Conservation (phyloP, 2,888 invertebrate species). For the Napeogenes inachia region DNA sequence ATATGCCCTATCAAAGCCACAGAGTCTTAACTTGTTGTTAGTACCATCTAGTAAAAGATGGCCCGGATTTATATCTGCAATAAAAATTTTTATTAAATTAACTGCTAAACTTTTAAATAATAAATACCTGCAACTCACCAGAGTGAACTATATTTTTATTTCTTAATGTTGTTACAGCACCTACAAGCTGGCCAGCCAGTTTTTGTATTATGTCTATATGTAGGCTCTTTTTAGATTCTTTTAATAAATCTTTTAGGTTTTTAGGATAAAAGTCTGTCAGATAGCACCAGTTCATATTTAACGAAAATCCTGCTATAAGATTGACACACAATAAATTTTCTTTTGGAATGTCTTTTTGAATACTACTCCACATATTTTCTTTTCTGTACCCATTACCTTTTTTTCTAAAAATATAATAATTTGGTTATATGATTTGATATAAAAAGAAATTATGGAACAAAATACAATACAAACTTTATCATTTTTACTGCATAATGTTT, state of each 20-base stretch:
- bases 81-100: conserved; percentile 9
- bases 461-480: conserved; percentile 39
- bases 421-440: not conserved
- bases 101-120: conserved; percentile 8
- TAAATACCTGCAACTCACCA: conserved; percentile 37
- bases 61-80: conserved; percentile 56
- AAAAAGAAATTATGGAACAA: not conserved
- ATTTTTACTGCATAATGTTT: conserved; percentile 43
- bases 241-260: conserved; percentile 42
- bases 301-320: conserved; percentile 37
- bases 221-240: conserved; percentile 33
- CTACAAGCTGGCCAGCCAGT: conserved; percentile 47
- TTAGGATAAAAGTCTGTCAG: conserved; percentile 53
- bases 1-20: conserved; percentile 52
- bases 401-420: conserved; percentile 3
- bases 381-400: conserved; percentile 16
- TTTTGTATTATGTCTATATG: conserved; percentile 45
- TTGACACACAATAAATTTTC: conserved; percentile 37
- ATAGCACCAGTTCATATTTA: conserved; percentile 40
- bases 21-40: conserved; percentile 44
- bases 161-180: conserved; percentile 47
- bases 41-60: conserved; percentile 50
- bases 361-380: conserved; percentile 36
- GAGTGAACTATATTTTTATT: conserved; percentile 49
- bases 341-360: conserved; percentile 40